phyloP scores from a whole-genome alignment of 2,888 invertebrate genomes.

The Limenitis camilla region DNA sequence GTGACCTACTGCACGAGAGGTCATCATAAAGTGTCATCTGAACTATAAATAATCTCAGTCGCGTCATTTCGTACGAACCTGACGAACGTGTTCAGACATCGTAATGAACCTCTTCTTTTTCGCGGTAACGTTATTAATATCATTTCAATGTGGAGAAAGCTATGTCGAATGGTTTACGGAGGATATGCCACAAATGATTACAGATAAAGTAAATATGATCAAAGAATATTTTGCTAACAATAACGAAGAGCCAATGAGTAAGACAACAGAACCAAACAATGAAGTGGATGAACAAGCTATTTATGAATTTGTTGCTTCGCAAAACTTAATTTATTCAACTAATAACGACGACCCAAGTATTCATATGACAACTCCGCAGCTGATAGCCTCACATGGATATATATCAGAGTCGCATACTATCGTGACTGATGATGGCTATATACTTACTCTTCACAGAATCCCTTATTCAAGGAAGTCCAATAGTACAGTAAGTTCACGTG shows the following conservation, averaged over 20 bases:
- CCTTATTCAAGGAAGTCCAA: conserved; percentile 70
- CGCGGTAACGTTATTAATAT: conserved; percentile 38
- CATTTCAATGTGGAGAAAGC: conserved; percentile 41
- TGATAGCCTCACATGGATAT: conserved; percentile 76
- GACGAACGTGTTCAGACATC: neutral
- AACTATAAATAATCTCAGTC: conserved; percentile 4
- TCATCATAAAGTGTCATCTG: neutral
- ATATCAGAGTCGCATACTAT: conserved; percentile 81
- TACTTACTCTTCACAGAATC: conserved; percentile 87
- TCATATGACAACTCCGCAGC: conserved; percentile 57
- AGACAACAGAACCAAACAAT: conserved; percentile 42
- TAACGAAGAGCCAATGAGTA: conserved; percentile 33
- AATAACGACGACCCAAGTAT: conserved; percentile 47
- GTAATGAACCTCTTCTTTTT: conserved; percentile 46
- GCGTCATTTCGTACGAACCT: neutral
- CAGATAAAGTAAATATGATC: conserved; percentile 47
- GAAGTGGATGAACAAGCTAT: conserved; percentile 36
- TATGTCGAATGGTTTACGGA: conserved; percentile 43
- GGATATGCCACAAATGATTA: conserved; percentile 41
- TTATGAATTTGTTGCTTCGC: conserved; percentile 41
- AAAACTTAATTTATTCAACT: conserved; percentile 33
- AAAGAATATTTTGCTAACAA: conserved; percentile 47
- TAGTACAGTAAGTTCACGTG: conserved; percentile 34
- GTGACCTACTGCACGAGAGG: neutral
- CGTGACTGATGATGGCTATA: conserved; percentile 86